Conservation (phyloP, 2,888 invertebrate genomes). For the Sinhomidia bicolor region DNA sequence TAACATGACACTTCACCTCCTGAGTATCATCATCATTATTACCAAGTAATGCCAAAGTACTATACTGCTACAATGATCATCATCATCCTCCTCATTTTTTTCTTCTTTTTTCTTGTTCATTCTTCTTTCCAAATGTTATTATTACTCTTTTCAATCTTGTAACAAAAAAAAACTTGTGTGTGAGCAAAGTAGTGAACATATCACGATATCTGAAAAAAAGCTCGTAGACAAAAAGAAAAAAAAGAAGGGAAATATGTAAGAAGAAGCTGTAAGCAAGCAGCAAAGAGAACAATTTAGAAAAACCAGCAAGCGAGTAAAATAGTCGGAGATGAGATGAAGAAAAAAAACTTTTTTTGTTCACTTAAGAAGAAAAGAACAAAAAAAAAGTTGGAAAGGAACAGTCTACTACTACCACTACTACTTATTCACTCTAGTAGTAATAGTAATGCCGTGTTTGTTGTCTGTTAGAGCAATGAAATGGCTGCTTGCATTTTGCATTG, state of each 20-base stretch:
- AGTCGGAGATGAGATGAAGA: slow-evolving; percentile 19
- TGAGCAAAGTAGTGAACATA: slow-evolving; percentile 37
- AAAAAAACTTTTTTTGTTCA: slow-evolving; percentile 55
- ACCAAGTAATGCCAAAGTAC: slow-evolving; percentile 51
- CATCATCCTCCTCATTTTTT: slow-evolving; percentile 3
- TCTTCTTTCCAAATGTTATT: slow-evolving; percentile 64
- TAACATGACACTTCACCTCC: slow-evolving; percentile 68
- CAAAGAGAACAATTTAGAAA: slow-evolving; percentile 35
- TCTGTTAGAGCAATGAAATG: slow-evolving; percentile 53
- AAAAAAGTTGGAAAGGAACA: slow-evolving; percentile 46
- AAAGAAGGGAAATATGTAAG: neutral
- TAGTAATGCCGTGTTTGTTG: slow-evolving; percentile 43
- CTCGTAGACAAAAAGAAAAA: neutral
- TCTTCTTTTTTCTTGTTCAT: slow-evolving; percentile 54
- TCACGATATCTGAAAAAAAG: neutral
- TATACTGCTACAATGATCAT: slow-evolving; percentile 40
- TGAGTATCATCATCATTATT: slow-evolving; percentile 67
- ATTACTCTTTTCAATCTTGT: slow-evolving; percentile 62
- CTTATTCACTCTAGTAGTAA: too few relatives aligned
- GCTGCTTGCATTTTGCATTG: slow-evolving; percentile 5
- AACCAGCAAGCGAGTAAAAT: slow-evolving; percentile 49
- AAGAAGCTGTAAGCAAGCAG: neutral
- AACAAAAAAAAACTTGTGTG: slow-evolving; percentile 23
- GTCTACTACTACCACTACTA: too few relatives aligned
- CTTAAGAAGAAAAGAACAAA: slow-evolving; percentile 38